Conservation (phyloP, 2,113 vertebrate species). For the Catharus bicknelli region DNA sequence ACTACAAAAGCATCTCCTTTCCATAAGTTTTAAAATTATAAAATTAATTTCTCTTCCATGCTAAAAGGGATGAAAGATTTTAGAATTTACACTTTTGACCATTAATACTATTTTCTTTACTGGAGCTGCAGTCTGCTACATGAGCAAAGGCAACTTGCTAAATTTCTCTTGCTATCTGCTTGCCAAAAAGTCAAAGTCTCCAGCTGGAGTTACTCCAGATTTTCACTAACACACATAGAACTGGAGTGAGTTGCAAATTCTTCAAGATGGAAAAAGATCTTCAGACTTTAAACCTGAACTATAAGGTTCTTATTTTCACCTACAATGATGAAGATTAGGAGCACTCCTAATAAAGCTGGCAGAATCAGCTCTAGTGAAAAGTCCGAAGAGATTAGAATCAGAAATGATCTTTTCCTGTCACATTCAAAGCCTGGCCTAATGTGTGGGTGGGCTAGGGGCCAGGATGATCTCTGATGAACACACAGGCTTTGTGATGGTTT, state of each 20-base stretch:
- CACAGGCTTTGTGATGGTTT: not conserved
- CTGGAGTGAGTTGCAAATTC: not conserved
- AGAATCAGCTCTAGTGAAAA: not conserved
- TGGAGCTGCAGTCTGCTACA: not conserved
- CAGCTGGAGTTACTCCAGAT: slow-evolving; percentile 26
- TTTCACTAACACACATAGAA: not conserved
- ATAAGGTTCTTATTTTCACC: not conserved
- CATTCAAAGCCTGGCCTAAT: not conserved
- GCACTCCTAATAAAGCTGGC: not conserved
- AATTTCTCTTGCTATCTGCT: not conserved
- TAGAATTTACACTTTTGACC: not conserved
- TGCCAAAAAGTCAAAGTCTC: not conserved
- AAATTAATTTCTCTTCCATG: not conserved
- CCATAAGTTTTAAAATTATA: not conserved
- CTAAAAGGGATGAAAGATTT: not conserved
- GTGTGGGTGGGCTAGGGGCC: not conserved
- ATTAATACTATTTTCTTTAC: slow-evolving; percentile 14
- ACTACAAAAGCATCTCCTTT: not conserved
- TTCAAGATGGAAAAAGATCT: not conserved
- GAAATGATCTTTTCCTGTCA: not conserved
- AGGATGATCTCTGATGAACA: not conserved
- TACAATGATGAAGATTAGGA: not conserved
- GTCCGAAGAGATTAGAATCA: not conserved
- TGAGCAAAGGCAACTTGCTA: not conserved
- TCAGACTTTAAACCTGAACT: not conserved